phyloP scores from a whole-genome alignment of 2,888 invertebrate species.

The Alsophila aescularia region DNA sequence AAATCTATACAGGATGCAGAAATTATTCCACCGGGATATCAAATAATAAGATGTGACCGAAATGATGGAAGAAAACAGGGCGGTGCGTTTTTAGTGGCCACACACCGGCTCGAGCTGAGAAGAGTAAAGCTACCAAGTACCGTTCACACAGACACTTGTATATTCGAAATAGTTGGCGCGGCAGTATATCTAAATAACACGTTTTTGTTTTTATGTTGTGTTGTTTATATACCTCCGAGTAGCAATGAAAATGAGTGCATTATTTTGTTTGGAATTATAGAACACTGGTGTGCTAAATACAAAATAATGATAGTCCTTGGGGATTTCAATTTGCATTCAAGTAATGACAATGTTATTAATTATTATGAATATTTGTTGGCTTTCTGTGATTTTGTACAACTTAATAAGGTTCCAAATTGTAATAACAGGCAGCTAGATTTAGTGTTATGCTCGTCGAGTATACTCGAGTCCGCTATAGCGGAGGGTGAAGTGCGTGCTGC shows the following conservation, averaged over 20 bases:
- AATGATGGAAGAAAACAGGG: slow-evolving; percentile 20
- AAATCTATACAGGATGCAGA: slow-evolving; percentile 29
- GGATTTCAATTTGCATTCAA: slow-evolving; percentile 8
- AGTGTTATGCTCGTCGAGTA: background rate
- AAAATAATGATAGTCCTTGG: slow-evolving; percentile 1
- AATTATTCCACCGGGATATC: too few relatives aligned
- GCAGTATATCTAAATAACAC: slow-evolving; percentile 16
- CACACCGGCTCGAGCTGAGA: slow-evolving; percentile 24
- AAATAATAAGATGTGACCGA: slow-evolving; percentile 29
- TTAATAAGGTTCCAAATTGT: too few relatives aligned
- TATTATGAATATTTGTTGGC: slow-evolving; percentile 16
- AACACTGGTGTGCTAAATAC: too few relatives aligned
- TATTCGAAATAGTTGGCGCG: slow-evolving; percentile 32
- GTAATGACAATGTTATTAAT: slow-evolving; percentile 20
- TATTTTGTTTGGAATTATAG: slow-evolving; percentile 33
- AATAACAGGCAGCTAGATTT: too few relatives aligned
- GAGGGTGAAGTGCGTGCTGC: slow-evolving; percentile 1
- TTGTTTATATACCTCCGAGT: too few relatives aligned
- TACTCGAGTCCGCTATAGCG: background rate
- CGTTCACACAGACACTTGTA: slow-evolving; percentile 11
- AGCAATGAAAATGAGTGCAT: slow-evolving; percentile 36
- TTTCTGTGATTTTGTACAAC: slow-evolving; percentile 15
- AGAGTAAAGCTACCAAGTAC: slow-evolving; percentile 13
- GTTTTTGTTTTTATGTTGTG: slow-evolving; percentile 30
- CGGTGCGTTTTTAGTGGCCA: slow-evolving; percentile 23